Evolutionary conservation across 2,888 invertebrate genomes (phyloP), one percentile per base, ranked within the genome.

Genomic region (Pseudanteris insignis): DNA sequence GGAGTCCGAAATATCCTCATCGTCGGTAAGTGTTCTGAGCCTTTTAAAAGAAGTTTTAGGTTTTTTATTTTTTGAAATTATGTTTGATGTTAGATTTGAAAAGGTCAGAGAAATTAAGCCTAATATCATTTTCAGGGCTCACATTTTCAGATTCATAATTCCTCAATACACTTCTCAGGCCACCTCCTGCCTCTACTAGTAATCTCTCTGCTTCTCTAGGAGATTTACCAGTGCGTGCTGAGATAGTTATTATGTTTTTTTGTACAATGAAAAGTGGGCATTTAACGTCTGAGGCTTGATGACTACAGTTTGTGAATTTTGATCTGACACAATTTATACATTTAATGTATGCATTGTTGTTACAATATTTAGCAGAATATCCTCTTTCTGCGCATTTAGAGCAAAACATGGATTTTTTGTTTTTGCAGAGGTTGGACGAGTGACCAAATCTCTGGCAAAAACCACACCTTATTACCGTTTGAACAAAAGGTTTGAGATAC

Each of bases 71-170:
- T n/a, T n/a, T n/a, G n/a, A n/a, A n/a, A n/a, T n/a, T n/a, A n/a
- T n/a, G n/a, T n/a, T n/a, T n/a, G n/a, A n/a, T n/a, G n/a, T n/a
- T n/a, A n/a, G n/a, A n/a, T n/a, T n/a, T n/a, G n/a, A n/a, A n/a
- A n/a, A n/a, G n/a, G n/a, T n/a, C n/a, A n/a, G n/a, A n/a, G n/a
- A n/a, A n/a, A n/a, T n/a, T n/a, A n/a, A n/a, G 28, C 28, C 4
- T 28, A 9, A 30, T 30, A 11, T 30, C 30, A 3, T 5, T 30
- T 30, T 30, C n/a, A n/a, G n/a, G n/a, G n/a, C n/a, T n/a, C n/a
- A n/a, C n/a, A n/a, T n/a, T 30, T 8, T 30, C 33, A 33, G 11
- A 33, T 2, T 33, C n/a, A 14, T 33, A 3, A 14, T 33, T 33
- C 4, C 2, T 30, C 2, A 30, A 3, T 5, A 9, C 30, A 6